These are phyloP conservation scores for Arrhopalites spinosus DNA, from an alignment of 2,888 invertebrate genomes.

Conservation along the genomic window DNA sequence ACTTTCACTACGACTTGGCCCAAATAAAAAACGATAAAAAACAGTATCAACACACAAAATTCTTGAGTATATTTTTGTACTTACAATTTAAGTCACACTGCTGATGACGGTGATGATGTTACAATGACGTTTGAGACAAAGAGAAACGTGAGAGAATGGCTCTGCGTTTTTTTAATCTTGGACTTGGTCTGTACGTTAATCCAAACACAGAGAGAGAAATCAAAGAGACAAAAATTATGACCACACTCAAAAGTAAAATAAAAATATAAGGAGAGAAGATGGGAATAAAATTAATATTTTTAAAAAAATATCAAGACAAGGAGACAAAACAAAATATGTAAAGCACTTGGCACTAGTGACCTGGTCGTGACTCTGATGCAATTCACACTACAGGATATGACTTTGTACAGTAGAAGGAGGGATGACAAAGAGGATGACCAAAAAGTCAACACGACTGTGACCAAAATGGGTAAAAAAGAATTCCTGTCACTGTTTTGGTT, in stretches of 20 bases:
- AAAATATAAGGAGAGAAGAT: background rate
- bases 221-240: background rate
- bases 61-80: background rate
- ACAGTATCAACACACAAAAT: too few species aligned
- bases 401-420: background rate
- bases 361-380: background rate
- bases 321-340: background rate
- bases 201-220: too few species aligned
- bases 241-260: background rate
- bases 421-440: constrained; percentile 14
- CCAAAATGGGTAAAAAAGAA: background rate
- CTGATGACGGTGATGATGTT: background rate
- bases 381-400: background rate
- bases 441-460: background rate
- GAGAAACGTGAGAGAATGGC: too few species aligned
- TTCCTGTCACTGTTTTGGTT: background rate
- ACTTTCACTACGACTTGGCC: too few species aligned
- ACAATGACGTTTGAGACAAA: too few species aligned
- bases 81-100: background rate
- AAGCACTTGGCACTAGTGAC: constrained; percentile 11
- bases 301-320: background rate
- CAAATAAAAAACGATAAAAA: too few species aligned
- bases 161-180: too few species aligned
- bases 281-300: background rate
- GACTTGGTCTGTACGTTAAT: too few species aligned